Percentiles rank a stretch among this genome's conserved stretches.
phyloP scores from a whole-genome alignment of 2,113 vertebrate genomes.

The Amazona guildingii region DNA sequence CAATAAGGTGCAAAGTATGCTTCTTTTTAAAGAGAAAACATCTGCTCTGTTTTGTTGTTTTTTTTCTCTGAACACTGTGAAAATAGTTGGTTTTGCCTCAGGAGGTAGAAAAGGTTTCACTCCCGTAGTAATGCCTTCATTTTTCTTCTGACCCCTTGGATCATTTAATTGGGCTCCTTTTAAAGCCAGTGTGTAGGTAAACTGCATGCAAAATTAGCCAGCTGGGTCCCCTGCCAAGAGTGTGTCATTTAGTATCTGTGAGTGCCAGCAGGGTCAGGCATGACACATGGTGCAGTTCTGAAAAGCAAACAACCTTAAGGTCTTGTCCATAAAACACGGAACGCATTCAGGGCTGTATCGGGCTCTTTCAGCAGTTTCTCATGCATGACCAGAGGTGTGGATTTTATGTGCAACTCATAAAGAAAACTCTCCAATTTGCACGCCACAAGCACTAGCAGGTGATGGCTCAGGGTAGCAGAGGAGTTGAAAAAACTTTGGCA shows the following conservation, averaged over 20 bases:
- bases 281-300: slow-evolving; percentile 50
- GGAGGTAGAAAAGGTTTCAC: slow-evolving; percentile 16
- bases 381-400: slow-evolving; percentile 70
- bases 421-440: slow-evolving; percentile 56
- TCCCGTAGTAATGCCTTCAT: not conserved
- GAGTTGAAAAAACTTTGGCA: slow-evolving; percentile 54
- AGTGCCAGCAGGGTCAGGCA: slow-evolving; percentile 41
- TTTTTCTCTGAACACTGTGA: not conserved
- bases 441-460: slow-evolving; percentile 53
- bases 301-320: slow-evolving; percentile 49
- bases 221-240: slow-evolving; percentile 50
- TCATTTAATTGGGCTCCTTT: slow-evolving; percentile 43
- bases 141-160: slow-evolving; percentile 39
- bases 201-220: slow-evolving; percentile 48
- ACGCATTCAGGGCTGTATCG: not conserved
- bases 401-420: slow-evolving; percentile 72
- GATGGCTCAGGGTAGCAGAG: slow-evolving; percentile 46
- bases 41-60: not conserved
- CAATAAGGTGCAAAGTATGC: not conserved
- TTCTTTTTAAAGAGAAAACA: not conserved
- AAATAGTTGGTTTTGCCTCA: slow-evolving; percentile 2
- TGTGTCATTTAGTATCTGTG: slow-evolving; percentile 34
- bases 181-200: slow-evolving; percentile 24
- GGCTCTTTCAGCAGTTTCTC: slow-evolving; percentile 62
- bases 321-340: slow-evolving; percentile 50